phyloP scores from a whole-genome alignment of 2,888 invertebrate genomes.

The Furcula furcula region DNA sequence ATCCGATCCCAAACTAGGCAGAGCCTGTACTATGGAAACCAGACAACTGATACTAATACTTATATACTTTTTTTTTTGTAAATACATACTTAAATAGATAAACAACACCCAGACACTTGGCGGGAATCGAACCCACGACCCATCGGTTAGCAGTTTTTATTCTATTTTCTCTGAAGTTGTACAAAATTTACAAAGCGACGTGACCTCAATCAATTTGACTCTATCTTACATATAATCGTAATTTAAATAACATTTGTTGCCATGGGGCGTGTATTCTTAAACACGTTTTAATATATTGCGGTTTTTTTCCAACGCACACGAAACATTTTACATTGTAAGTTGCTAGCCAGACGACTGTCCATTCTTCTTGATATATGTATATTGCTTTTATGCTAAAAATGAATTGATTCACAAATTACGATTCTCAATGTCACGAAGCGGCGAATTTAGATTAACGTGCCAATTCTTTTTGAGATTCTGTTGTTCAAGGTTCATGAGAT shows the following conservation, averaged over 20 bases:
- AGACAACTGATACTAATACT: too few relatives aligned
- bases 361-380: slow-evolving; percentile 29
- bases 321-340: slow-evolving; percentile 30
- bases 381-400: slow-evolving; percentile 53
- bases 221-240: too few relatives aligned
- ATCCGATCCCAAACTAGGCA: too few relatives aligned
- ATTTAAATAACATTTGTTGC: slow-evolving; percentile 21
- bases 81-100: too few relatives aligned
- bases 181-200: too few relatives aligned
- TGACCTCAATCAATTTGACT: too few relatives aligned
- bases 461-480: slow-evolving; percentile 45
- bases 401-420: slow-evolving; percentile 57
- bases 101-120: too few relatives aligned
- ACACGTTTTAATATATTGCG: slow-evolving; percentile 35
- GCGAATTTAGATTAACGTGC: slow-evolving; percentile 47
- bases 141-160: too few relatives aligned
- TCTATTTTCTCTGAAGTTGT: too few relatives aligned
- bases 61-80: too few relatives aligned
- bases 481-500: slow-evolving; percentile 41
- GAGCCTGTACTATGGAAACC: too few relatives aligned
- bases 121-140: too few relatives aligned
- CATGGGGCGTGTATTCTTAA: slow-evolving; percentile 20
- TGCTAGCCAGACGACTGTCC: slow-evolving; percentile 37
- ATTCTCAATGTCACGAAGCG: slow-evolving; percentile 45
- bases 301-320: slow-evolving; percentile 31